These are phyloP conservation scores for Pseudorectes ferrugineus DNA, from an alignment of 2,113 vertebrate species.

Conservation along the genomic window DNA sequence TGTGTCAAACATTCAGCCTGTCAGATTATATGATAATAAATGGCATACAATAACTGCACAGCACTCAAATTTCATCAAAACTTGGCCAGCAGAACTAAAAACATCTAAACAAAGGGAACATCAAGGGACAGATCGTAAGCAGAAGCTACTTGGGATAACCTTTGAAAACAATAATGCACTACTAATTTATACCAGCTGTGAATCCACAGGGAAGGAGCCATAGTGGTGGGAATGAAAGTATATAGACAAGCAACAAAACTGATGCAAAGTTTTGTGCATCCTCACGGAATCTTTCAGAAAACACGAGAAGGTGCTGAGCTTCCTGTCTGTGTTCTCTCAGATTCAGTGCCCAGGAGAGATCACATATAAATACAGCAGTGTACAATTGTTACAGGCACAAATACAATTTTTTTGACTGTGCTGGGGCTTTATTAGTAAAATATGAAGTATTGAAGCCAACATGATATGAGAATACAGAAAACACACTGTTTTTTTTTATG, in stretches of 20 bases:
- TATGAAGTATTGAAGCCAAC: not conserved
- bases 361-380: not conserved
- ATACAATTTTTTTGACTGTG: not conserved
- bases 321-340: not conserved
- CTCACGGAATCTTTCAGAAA: not conserved
- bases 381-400: not conserved
- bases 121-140: not conserved
- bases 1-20: not conserved
- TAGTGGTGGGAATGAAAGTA: slow-evolving; percentile 10
- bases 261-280: not conserved
- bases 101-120: not conserved
- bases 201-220: not conserved
- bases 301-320: not conserved
- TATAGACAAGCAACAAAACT: not conserved
- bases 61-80: not conserved
- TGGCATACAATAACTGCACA: not conserved
- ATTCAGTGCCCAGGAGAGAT: not conserved
- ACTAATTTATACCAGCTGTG: slow-evolving; percentile 18
- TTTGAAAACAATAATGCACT: not conserved
- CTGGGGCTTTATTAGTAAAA: not conserved
- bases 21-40: not conserved
- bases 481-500: not conserved
- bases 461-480: not conserved
- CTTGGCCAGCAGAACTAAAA: slow-evolving; percentile 5
- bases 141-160: slow-evolving; percentile 1